These are phyloP conservation scores for Dolichallabes microphthalmus DNA, from an alignment of 2,113 vertebrate species.

Conservation along the genomic window DNA sequence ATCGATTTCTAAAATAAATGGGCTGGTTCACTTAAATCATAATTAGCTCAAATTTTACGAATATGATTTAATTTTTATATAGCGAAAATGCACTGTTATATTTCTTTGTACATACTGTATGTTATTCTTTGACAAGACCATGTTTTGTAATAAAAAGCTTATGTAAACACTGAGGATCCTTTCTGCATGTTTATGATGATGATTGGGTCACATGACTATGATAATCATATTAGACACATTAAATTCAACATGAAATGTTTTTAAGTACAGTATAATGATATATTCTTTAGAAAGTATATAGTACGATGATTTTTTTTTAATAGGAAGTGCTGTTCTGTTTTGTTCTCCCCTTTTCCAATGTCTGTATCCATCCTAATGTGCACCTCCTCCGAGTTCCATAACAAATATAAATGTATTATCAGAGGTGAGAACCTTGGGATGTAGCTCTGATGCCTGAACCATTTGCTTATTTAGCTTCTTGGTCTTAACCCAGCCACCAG, in stretches of 20 bases:
- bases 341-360: not conserved
- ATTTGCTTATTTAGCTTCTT: not conserved
- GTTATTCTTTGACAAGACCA: not conserved
- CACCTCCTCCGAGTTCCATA: not conserved
- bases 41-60: not conserved
- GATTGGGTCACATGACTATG: too few species aligned
- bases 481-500: not conserved
- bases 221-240: not conserved
- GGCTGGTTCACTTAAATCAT: slow-evolving; percentile 10
- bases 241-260: too few species aligned
- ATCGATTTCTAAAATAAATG: not conserved
- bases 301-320: not conserved
- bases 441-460: not conserved
- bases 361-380: not conserved
- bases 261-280: not conserved
- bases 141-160: slow-evolving; percentile 19
- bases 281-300: not conserved
- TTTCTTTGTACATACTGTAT: slow-evolving; percentile 33
- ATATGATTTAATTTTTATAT: not conserved
- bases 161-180: not conserved
- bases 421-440: not conserved
- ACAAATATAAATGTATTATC: not conserved
- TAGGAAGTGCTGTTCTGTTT: not conserved
- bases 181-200: too few species aligned
- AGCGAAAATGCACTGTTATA: slow-evolving; percentile 17